phyloP scores from a whole-genome alignment of 1,140 invertebrate species.

The Tachypleus tridentatus region DNA sequence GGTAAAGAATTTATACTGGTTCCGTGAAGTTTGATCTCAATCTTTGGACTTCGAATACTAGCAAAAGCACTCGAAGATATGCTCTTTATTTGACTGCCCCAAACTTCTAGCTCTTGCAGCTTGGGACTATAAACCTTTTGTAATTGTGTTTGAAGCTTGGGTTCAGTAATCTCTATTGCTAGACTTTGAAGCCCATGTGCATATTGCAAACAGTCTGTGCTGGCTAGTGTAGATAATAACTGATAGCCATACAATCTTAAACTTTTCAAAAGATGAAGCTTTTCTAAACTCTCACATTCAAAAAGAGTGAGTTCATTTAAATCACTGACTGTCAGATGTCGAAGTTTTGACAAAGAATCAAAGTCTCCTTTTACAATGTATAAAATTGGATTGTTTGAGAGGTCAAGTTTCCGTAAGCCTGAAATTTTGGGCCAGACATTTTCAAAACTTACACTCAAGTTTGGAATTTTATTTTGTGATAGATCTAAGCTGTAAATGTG shows the following conservation, averaged over 20 bases:
- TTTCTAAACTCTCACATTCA: slow-evolving; percentile 66
- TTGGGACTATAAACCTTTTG: slow-evolving; percentile 61
- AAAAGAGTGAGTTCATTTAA: slow-evolving; percentile 56
- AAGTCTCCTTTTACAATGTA: slow-evolving; percentile 60
- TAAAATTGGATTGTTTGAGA: slow-evolving; percentile 62
- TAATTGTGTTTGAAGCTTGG: slow-evolving; percentile 65
- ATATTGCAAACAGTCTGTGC: slow-evolving; percentile 56
- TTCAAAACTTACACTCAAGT: slow-evolving; percentile 34
- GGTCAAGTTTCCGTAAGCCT: slow-evolving; percentile 52
- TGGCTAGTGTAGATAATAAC: slow-evolving; percentile 64
- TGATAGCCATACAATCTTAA: slow-evolving; percentile 60
- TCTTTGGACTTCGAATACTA: slow-evolving; percentile 53
- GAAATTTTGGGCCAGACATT: slow-evolving; percentile 52
- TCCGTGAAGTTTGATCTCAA: slow-evolving; percentile 60
- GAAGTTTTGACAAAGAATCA: slow-evolving; percentile 49
- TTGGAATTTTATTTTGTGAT: slow-evolving; percentile 55
- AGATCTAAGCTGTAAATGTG: slow-evolving; percentile 63
- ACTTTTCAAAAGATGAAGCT: slow-evolving; percentile 51
- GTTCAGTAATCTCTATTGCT: slow-evolving; percentile 75
- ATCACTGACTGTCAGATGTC: slow-evolving; percentile 50
- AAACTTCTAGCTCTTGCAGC: slow-evolving; percentile 55
- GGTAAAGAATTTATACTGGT: slow-evolving; percentile 63
- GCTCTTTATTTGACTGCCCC: slow-evolving; percentile 59
- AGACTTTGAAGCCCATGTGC: slow-evolving; percentile 38
- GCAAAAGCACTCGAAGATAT: slow-evolving; percentile 62